Base-by-base conservation (phyloP, 2,797 vertebrate species). In the Eospalax fontanierii region DNA sequence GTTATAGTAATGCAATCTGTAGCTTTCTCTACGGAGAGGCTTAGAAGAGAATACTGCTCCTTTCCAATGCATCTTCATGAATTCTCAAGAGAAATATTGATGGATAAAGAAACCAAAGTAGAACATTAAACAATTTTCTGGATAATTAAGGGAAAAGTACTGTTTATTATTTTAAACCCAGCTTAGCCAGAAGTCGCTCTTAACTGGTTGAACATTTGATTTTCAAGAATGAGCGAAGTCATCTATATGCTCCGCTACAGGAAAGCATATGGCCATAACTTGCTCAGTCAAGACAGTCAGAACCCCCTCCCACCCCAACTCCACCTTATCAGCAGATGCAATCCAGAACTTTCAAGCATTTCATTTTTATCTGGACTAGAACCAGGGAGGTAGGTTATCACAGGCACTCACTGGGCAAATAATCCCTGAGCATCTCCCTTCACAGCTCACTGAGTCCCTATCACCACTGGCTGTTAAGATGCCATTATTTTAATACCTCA, bases 21-120 rank as follows among this genome's bases (percentile, higher is more conserved):
- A 94, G 40, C 10, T 35, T 82, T 19, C 83, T 61, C 26, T 75
- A 33, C 19, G 1, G 3, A 73, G 46, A 57, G 21, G 50, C 24
- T 89, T 6, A 84, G 50, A 76, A 93, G 46, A 86, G 54, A 63
- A 43, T 46, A 78, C 28, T 43, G 43, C 12, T 80, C 68, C 61
- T 92, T 66, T 50, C 43, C 70, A 59, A 74, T 6, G 33, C 22
- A 26, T 78, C 61, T 50, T 87, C 22, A 30, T 22, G n/a, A 95
- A 63, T 92, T 95, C 94, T 91, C 68, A 80, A 91, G 65, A 93
- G 75, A 95, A 94, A 87, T 74, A 84, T 6, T 78, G 68, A 84
- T 79, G 57, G 30, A 70, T 75, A 87, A 24, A 18, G 22, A 93
- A 91, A 22, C 76, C 61, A 85, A 68, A 59, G 70, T 50, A 81